Conservation (phyloP, 2,113 vertebrate genomes). For the Eira barbara region DNA sequence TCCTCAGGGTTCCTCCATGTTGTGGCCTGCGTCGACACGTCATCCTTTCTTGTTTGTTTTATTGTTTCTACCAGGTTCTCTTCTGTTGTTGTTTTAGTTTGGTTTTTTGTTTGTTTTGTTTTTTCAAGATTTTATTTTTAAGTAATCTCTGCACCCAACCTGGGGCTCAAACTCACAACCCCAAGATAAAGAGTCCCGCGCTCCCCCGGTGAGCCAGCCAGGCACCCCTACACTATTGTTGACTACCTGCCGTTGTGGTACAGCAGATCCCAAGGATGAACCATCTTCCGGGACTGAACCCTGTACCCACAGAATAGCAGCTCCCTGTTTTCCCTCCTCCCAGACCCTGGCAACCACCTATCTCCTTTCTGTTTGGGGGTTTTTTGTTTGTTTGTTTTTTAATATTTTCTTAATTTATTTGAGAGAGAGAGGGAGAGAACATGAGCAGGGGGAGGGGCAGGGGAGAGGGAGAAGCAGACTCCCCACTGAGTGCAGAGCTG, state of each 20-base stretch:
- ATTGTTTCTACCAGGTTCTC: background rate
- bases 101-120: background rate
- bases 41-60: background rate
- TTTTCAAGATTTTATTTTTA: background rate
- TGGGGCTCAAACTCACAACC: background rate
- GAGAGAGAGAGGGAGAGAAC: background rate
- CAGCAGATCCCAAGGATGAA: background rate
- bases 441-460: background rate
- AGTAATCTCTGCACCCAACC: background rate
- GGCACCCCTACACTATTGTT: background rate
- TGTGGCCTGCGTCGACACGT: rapidly evolving
- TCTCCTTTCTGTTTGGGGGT: background rate
- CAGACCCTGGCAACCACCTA: background rate
- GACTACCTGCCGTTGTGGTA: background rate
- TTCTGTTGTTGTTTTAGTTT: background rate
- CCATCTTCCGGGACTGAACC: background rate
- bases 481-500: background rate
- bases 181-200: background rate
- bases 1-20: background rate
- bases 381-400: no score
- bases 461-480: background rate
- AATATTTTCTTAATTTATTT: background rate
- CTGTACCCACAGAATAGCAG: background rate
- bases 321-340: background rate
- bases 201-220: background rate